Conservation (phyloP, 2,797 vertebrate species). For the Ambastaia sidthimunki region DNA sequence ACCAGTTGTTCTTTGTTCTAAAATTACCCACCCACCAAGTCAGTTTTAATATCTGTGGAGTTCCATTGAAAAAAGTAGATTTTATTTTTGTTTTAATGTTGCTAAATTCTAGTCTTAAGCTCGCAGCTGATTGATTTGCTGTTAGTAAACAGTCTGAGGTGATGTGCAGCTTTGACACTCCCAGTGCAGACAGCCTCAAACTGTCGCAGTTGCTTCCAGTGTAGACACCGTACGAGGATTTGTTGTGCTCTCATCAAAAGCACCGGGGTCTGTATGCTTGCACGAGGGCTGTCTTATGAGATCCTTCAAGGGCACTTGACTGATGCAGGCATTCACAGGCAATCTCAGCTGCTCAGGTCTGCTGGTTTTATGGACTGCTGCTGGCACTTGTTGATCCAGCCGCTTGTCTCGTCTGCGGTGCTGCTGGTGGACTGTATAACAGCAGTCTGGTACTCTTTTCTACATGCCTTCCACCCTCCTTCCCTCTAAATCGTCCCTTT, state of each 20-base stretch:
- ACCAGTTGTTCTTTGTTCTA: too few relatives aligned
- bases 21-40: too few relatives aligned
- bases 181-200: background rate
- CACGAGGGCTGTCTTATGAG: background rate
- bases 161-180: background rate
- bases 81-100: background rate
- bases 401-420: constrained; percentile 5
- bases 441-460: background rate
- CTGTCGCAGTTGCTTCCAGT: background rate
- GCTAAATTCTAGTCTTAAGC: background rate
- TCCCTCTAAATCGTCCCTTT: background rate
- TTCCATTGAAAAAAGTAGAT: background rate
- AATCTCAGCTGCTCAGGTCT: constrained; percentile 2
- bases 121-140: background rate
- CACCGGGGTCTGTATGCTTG: background rate
- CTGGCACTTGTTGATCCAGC: constrained; percentile 11
- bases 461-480: constrained; percentile 4
- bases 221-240: background rate
- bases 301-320: constrained; percentile 17
- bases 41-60: background rate
- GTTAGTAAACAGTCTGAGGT: background rate
- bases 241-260: constrained; percentile 28
- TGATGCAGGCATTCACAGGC: background rate
- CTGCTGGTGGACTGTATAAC: background rate
- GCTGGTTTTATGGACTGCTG: constrained; percentile 24